Conservation (phyloP, 35 echinoderm and acorn worm genomes). For the Eucidaris tribuloides region DNA sequence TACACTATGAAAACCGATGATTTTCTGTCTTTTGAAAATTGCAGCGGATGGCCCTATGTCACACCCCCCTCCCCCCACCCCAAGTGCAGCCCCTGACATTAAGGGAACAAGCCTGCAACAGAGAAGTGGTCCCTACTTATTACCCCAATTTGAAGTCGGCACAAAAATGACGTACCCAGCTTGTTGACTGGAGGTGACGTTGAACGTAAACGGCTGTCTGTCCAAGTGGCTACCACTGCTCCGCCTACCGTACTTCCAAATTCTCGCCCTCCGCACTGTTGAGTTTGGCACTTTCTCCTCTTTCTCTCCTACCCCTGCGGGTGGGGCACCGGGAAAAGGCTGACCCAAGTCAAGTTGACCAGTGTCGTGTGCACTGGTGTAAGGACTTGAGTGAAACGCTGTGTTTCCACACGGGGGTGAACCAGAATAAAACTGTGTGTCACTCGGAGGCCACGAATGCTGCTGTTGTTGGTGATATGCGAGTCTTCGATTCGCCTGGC, state of each 20-base stretch:
- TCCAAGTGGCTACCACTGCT: slow-evolving; percentile 17
- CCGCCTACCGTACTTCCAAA: slow-evolving; percentile 19
- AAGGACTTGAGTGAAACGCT: background rate
- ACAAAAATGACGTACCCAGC: too few relatives aligned
- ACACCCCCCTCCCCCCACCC: too few relatives aligned
- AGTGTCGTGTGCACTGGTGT: background rate
- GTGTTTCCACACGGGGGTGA: too few relatives aligned
- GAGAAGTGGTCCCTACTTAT: too few relatives aligned
- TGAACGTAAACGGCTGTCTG: slow-evolving; percentile 18
- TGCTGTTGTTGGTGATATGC: background rate
- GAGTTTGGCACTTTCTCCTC: slow-evolving; percentile 11
- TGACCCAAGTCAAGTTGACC: background rate
- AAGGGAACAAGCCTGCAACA: too few relatives aligned
- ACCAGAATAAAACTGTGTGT: background rate
- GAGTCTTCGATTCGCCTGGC: background rate
- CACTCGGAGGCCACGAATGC: slow-evolving; percentile 11
- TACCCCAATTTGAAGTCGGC: too few relatives aligned
- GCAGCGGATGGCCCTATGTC: too few relatives aligned
- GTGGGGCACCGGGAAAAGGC: background rate
- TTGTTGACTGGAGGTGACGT: too few relatives aligned
- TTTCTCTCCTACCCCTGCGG: background rate
- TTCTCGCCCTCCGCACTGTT: background rate
- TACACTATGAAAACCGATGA: too few relatives aligned
- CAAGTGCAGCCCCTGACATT: too few relatives aligned
- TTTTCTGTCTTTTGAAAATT: too few relatives aligned